Conservation (phyloP, 2,797 vertebrate species). For the Cetoscarus ocellatus region DNA sequence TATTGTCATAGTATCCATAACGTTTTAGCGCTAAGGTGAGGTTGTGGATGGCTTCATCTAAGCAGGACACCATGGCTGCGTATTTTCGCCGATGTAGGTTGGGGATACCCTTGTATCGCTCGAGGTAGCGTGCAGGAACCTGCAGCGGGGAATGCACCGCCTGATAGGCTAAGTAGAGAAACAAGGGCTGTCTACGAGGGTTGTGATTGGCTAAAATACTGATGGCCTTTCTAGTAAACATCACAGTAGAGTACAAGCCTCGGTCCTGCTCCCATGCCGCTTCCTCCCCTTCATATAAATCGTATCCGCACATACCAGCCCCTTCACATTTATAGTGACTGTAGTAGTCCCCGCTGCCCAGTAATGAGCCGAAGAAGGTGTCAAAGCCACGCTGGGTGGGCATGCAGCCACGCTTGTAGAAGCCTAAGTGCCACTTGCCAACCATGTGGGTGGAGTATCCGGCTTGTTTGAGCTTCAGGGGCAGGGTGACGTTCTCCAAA, state of each 20-base stretch:
- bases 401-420: slow-evolving; percentile 95
- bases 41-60: slow-evolving; percentile 94
- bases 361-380: slow-evolving; percentile 94
- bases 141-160: slow-evolving; percentile 97
- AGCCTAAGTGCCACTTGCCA: slow-evolving; percentile 98
- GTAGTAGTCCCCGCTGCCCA: slow-evolving; percentile 97
- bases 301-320: slow-evolving; percentile 94
- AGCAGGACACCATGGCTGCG: slow-evolving; percentile 95
- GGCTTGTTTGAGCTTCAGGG: slow-evolving; percentile 93
- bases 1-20: slow-evolving; percentile 94
- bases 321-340: slow-evolving; percentile 97
- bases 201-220: slow-evolving; percentile 90
- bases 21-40: slow-evolving; percentile 91
- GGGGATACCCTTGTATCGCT: slow-evolving; percentile 92
- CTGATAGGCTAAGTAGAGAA: slow-evolving; percentile 95
- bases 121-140: slow-evolving; percentile 92
- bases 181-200: slow-evolving; percentile 88
- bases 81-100: slow-evolving; percentile 93
- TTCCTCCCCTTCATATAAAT: slow-evolving; percentile 93
- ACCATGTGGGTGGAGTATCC: slow-evolving; percentile 98
- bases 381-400: slow-evolving; percentile 96
- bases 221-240: slow-evolving; percentile 94
- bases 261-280: slow-evolving; percentile 95
- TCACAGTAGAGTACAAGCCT: slow-evolving; percentile 94
- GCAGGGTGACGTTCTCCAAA: slow-evolving; percentile 93